phyloP scores from a whole-genome alignment of 2,797 vertebrate species.

The Tachyglossus aculeatus region DNA sequence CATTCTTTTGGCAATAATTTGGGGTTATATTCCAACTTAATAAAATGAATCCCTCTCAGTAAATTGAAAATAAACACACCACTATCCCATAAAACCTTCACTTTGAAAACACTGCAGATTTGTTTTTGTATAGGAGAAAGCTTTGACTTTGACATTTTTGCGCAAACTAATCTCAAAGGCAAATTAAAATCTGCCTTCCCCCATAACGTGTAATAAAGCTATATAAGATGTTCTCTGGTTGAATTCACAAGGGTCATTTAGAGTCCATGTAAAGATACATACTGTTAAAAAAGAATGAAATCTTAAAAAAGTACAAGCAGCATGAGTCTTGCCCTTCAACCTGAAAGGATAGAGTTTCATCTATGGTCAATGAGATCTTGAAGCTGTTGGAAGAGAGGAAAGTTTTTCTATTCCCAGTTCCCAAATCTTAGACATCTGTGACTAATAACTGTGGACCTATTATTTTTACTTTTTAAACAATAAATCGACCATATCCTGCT shows the following conservation, averaged over 20 bases:
- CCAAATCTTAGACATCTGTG: conserved; percentile 68
- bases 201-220: conserved; percentile 15
- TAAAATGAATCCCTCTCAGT: too few relatives aligned
- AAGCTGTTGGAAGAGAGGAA: conserved; percentile 43
- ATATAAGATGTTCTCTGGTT: conserved; percentile 36
- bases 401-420: conserved; percentile 40
- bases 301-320: conserved; percentile 15
- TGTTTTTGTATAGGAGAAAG: not conserved
- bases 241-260: conserved; percentile 60
- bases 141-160: too few relatives aligned
- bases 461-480: conserved; percentile 33
- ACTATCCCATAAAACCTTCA: too few relatives aligned
- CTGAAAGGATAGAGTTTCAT: conserved; percentile 42
- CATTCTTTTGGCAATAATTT: too few relatives aligned
- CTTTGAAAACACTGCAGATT: too few relatives aligned
- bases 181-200: conserved; percentile 30
- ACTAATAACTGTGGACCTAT: conserved; percentile 53
- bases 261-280: conserved; percentile 51
- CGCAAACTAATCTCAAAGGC: conserved; percentile 23
- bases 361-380: conserved; percentile 21
- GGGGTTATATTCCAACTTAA: too few relatives aligned
- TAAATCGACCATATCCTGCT: conserved; percentile 54
- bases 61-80: too few relatives aligned
- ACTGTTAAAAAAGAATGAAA: conserved; percentile 32
- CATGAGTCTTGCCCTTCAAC: conserved; percentile 25